Conservation (phyloP, 2,797 vertebrate genomes). For the Urophycis tenuis region DNA sequence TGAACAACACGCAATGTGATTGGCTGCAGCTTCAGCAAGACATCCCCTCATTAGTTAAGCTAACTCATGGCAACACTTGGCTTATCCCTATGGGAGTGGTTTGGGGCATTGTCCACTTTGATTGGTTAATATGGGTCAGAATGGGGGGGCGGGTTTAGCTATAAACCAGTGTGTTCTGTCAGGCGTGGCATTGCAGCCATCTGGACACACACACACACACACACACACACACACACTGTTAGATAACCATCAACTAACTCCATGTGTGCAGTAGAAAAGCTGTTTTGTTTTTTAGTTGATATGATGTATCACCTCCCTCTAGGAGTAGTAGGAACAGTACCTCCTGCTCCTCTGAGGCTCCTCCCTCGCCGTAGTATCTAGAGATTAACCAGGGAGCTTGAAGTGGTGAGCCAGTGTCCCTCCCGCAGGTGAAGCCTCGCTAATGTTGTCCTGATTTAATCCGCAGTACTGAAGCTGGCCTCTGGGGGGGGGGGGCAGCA, state of each 20-base stretch:
- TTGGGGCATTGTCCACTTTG: slow-evolving; percentile 15
- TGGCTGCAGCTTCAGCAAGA: slow-evolving; percentile 16
- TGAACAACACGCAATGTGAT: slow-evolving; percentile 19
- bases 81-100: slow-evolving; percentile 37
- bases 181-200: slow-evolving; percentile 29
- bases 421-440: not conserved
- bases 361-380: not conserved
- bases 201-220: slow-evolving; percentile 24
- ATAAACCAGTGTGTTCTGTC: slow-evolving; percentile 30
- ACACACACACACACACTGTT: not conserved
- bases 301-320: not conserved
- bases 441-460: not conserved
- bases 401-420: not conserved
- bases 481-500: not conserved
- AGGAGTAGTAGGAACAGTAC: not conserved
- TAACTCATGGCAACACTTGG: slow-evolving; percentile 12
- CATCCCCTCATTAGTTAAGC: slow-evolving; percentile 2
- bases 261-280: no score
- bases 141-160: slow-evolving; percentile 27
- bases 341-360: not conserved
- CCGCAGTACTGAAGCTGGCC: not conserved
- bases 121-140: slow-evolving; percentile 41
- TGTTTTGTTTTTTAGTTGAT: no score
- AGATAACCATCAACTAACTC: not conserved
- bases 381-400: not conserved